A percentile compares a stretch with the other conserved stretches of the same genome.
These are phyloP conservation scores for Coptodon rendalli DNA, from an alignment of 2,113 vertebrate genomes.

Conservation along the genomic window DNA sequence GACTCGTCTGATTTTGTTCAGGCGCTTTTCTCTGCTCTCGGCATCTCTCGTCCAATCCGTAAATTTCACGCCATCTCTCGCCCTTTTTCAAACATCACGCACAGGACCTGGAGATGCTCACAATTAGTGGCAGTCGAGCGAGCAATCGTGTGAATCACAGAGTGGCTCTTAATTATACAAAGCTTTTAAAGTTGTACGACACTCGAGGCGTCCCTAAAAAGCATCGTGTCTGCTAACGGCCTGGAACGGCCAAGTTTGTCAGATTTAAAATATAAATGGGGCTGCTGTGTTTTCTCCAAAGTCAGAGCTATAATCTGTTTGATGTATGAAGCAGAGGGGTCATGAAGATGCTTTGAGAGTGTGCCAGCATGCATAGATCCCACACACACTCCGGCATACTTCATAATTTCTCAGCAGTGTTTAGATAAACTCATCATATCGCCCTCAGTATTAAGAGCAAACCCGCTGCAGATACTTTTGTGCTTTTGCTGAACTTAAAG, in stretches of 20 bases:
- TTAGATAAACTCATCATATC: neutral
- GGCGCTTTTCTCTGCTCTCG: neutral
- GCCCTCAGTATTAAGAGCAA: neutral
- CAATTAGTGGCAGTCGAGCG: slow-evolving; percentile 11
- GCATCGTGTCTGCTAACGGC: neutral
- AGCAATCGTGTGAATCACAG: slow-evolving; percentile 3
- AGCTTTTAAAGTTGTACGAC: slow-evolving; percentile 30
- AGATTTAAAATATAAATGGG: slow-evolving; percentile 31
- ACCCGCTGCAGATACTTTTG: neutral
- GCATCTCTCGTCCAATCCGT: neutral
- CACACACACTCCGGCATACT: neutral
- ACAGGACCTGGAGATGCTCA: neutral
- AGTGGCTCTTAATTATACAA: slow-evolving; percentile 43
- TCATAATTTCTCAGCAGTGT: neutral
- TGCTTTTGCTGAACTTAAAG: slow-evolving; percentile 5
- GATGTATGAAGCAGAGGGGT: neutral
- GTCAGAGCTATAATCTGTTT: neutral
- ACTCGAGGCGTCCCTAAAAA: slow-evolving; percentile 13
- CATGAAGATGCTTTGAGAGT: neutral
- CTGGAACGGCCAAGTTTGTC: slow-evolving; percentile 15
- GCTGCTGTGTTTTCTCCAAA: slow-evolving; percentile 12
- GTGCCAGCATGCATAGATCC: neutral
- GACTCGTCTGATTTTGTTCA: neutral
- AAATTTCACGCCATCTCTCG: neutral
- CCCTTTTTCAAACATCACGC: neutral